phyloP scores from a whole-genome alignment of 2,113 vertebrate species.

The Natator depressus region DNA sequence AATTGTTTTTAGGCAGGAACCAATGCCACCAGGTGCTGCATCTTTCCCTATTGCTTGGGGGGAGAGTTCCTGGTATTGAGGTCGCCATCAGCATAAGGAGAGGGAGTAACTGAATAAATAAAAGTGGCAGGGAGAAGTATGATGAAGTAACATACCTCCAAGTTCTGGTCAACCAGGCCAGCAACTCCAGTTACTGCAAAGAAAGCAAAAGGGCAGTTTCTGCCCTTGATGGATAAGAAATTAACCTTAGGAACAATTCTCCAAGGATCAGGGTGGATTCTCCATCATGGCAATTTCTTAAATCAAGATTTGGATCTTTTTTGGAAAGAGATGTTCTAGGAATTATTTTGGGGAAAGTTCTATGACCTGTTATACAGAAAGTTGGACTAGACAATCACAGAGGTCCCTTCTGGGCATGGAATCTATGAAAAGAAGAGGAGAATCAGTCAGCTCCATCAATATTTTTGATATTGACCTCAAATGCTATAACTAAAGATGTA shows the following conservation, averaged over 20 bases:
- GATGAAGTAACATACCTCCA: not conserved
- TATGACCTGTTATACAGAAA: not conserved
- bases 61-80: not conserved
- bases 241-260: not conserved
- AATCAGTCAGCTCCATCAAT: not conserved
- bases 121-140: not conserved
- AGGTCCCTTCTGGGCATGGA: not conserved
- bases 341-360: not conserved
- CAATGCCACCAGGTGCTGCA: not conserved
- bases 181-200: not conserved
- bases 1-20: not conserved
- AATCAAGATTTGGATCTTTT: not conserved
- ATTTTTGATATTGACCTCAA: not conserved
- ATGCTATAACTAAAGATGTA: not conserved
- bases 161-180: not conserved
- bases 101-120: not conserved
- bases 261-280: not conserved
- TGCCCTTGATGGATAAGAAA: not conserved
- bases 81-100: not conserved
- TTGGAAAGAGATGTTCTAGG: not conserved
- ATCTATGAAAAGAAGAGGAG: not conserved
- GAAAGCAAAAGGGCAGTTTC: not conserved
- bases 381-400: not conserved
- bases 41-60: not conserved
- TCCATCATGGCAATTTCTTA: not conserved